Evolutionary conservation across 2,888 invertebrate genomes (phyloP).

Genomic region (Rhagium mordax): DNA sequence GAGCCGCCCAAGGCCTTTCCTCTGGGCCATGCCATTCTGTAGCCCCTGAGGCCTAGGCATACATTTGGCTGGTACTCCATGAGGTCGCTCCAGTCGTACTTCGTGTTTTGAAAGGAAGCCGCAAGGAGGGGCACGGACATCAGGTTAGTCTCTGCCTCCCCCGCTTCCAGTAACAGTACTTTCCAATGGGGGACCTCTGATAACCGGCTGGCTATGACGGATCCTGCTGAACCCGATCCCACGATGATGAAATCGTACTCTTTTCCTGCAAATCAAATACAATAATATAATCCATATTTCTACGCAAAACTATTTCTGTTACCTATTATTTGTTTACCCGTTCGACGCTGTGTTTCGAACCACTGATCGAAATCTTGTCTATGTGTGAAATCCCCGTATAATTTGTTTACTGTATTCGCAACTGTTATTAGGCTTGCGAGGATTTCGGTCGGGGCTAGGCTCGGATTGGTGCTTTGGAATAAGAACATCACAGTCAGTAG

Average conservation of each 20-base stretch:
- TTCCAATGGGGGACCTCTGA: conserved; percentile 24
- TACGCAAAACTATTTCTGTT: background rate
- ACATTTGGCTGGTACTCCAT: conserved; percentile 61
- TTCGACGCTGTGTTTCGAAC: background rate
- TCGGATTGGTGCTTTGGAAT: background rate
- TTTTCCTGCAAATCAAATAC: background rate
- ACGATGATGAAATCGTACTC: conserved; percentile 85
- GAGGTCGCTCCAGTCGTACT: conserved; percentile 68
- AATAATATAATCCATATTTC: background rate
- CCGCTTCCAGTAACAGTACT: conserved; percentile 27
- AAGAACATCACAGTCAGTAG: conserved; percentile 10
- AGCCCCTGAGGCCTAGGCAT: conserved; percentile 37
- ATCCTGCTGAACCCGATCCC: conserved; percentile 89
- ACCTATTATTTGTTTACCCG: background rate
- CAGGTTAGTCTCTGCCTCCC: conserved; percentile 10
- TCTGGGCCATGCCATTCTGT: conserved; percentile 70
- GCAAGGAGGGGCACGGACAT: conserved; percentile 23
- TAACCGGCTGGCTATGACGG: conserved; percentile 73
- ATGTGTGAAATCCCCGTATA: background rate
- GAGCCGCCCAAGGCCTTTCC: conserved; percentile 76
- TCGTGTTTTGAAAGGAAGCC: conserved; percentile 26
- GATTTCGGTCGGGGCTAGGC: background rate
- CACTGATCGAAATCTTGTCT: conserved; percentile 15
- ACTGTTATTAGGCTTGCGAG: background rate
- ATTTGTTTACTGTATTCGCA: conserved; percentile 7